phyloP scores from a whole-genome alignment of 2,797 vertebrate species.

The Mycteria americana region DNA sequence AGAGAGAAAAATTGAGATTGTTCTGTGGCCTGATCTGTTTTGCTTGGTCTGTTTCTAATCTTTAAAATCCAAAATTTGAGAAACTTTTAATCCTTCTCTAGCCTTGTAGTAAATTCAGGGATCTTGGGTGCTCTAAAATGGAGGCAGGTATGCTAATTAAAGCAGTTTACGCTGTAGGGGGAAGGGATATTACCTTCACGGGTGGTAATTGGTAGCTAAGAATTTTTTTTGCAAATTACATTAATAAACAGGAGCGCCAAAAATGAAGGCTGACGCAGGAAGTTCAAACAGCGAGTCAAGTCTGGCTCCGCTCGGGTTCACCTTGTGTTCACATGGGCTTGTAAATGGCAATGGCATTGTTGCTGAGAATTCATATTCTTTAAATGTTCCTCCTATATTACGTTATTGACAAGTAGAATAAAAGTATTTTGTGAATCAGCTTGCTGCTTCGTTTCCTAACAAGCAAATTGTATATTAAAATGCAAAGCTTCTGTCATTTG shows the following conservation, averaged over 20 bases:
- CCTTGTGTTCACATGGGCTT: neutral
- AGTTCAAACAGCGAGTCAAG: neutral
- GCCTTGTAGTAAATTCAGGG: neutral
- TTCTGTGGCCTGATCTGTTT: neutral
- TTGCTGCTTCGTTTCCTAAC: neutral
- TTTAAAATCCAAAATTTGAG: neutral
- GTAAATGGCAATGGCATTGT: rapidly evolving
- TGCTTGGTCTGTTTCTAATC: neutral
- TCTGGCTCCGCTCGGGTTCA: neutral
- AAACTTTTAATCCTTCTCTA: neutral
- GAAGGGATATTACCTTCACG: neutral
- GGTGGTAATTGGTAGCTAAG: neutral
- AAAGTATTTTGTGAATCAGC: neutral
- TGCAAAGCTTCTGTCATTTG: too few species aligned
- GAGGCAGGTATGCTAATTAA: neutral
- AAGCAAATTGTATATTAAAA: rapidly evolving
- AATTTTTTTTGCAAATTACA: rapidly evolving
- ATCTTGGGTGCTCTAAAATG: neutral
- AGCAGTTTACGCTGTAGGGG: neutral
- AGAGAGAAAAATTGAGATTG: neutral
- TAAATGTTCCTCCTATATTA: rapidly evolving
- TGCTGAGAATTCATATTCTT: rapidly evolving
- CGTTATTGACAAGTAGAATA: neutral
- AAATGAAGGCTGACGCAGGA: neutral
- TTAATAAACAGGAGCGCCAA: rapidly evolving